Evolutionary conservation across 2,797 vertebrate species (phyloP), one percentile per base, ranked within the genome.

Genomic region (Heterohyrax brucei): DNA sequence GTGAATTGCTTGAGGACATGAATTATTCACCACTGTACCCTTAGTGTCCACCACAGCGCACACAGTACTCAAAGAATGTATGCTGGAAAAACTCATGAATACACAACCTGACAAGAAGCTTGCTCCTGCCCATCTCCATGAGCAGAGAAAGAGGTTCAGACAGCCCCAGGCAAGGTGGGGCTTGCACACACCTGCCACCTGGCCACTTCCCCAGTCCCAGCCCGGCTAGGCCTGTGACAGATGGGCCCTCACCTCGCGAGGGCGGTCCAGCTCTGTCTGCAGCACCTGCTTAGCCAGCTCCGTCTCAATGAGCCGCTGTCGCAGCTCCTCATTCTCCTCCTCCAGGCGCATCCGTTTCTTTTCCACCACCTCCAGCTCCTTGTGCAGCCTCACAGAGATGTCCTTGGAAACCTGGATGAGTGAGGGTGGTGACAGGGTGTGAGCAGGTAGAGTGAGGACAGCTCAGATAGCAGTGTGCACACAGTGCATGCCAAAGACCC

Each of bases 231-330:
- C 56, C 61, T 12, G 13, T 39, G 39, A 30, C 1, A 0, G 33
- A 2, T 0, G 0, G 7, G 8, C 18, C 28, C 98, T 98, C 98
- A 99, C 99, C 99, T 99, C 99, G 98, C 99, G 98, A 86, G 99
- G 99, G 98, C 99, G 99, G 97, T 99, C 99, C 97, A 99, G 98
- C 98, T 99, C 99, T 0, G 99, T 99, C 98, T 99, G 99, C 78
- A 99, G 98, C 97, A 99, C 99, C 98, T 99, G 99, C 96, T 99
- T 99, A 97, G 99, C 99, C 77, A 99, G 98, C 97, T 99, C 99
- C 0, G 99, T 99, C 98, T 99, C 99, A 0, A 99, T 99, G 64
- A 99, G 98, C 33, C 99, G 98, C 96, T 99, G 99, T 77, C 99
- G 99, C 94, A 99, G 98, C 61, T 99, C 99, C 98, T 99, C 99